Evolutionary conservation across 2,888 invertebrate species (phyloP).

Genomic region (Drosophila anomalata): DNA sequence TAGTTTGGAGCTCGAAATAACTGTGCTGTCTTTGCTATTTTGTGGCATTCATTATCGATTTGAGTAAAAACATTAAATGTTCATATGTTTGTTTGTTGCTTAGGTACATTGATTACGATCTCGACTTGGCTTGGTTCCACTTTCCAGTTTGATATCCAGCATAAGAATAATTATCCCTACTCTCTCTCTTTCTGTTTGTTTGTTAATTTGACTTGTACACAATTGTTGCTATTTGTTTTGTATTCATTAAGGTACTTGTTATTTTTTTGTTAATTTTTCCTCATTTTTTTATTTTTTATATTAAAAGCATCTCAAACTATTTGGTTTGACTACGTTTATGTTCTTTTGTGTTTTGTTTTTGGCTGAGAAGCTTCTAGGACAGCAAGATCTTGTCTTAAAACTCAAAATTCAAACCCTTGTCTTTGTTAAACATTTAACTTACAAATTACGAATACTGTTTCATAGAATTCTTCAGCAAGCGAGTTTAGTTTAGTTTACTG

Average conservation of each 20-base stretch:
- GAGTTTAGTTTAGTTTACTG: conserved; percentile 39
- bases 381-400: conserved; percentile 46
- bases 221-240: conserved; percentile 32
- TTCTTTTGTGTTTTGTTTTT: conserved; percentile 49
- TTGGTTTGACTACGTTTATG: conserved; percentile 38
- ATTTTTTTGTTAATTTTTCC: conserved; percentile 24
- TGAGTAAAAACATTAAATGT: conserved; percentile 45
- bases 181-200: conserved; percentile 24
- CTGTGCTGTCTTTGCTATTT: conserved; percentile 34
- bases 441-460: conserved; percentile 71
- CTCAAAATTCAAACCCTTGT: conserved; percentile 33
- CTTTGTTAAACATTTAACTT: conserved; percentile 62
- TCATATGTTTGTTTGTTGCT: conserved; percentile 57
- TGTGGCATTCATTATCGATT: conserved; percentile 3
- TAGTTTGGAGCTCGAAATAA: conserved; percentile 23
- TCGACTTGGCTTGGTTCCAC: conserved; percentile 75
- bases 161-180: conserved; percentile 19
- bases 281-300: conserved; percentile 19
- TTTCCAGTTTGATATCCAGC: conserved; percentile 59
- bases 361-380: conserved; percentile 78
- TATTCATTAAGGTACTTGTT: conserved; percentile 39
- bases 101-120: conserved; percentile 63
- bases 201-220: conserved; percentile 56
- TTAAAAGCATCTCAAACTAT: conserved; percentile 40
- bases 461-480: conserved; percentile 79